Percentiles rank a stretch among this genome's conserved stretches.
phyloP scores from a whole-genome alignment of 2,797 vertebrate species.

The Lagorchestes hirsutus region DNA sequence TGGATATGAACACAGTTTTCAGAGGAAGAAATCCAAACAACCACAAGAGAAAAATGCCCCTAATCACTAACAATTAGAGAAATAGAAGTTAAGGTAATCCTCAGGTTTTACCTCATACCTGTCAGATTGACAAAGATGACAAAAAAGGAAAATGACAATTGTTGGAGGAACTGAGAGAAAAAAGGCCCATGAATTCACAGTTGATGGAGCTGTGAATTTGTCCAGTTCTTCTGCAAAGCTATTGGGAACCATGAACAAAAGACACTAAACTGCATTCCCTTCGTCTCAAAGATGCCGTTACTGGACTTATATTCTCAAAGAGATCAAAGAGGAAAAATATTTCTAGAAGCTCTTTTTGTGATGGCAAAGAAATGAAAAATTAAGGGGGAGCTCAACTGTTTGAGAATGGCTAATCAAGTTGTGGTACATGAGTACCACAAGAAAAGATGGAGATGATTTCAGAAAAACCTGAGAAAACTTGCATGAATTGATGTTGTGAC shows the following conservation, averaged over 20 bases:
- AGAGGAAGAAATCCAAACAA: no score
- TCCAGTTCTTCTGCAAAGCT: not conserved
- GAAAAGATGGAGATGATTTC: no score
- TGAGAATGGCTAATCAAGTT: not conserved
- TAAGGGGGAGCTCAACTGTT: not conserved
- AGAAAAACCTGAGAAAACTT: no score
- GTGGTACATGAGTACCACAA: not conserved
- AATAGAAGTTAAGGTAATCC: not conserved
- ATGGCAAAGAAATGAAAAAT: not conserved
- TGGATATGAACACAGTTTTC: not conserved
- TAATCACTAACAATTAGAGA: no score
- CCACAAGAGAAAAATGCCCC: no score
- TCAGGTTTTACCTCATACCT: not conserved
- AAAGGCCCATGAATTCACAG: not conserved
- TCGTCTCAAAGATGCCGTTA: not conserved
- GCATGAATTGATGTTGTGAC: no score
- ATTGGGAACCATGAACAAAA: not conserved
- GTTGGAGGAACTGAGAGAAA: not conserved
- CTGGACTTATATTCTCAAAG: not conserved
- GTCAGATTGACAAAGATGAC: not conserved
- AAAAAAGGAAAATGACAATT: not conserved
- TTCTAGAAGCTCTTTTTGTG: not conserved
- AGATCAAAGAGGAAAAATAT: not conserved
- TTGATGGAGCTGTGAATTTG: not conserved
- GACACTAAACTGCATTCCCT: not conserved